Base-by-base conservation (phyloP, 2,113 vertebrate species). In the Ahaetulla prasina region DNA sequence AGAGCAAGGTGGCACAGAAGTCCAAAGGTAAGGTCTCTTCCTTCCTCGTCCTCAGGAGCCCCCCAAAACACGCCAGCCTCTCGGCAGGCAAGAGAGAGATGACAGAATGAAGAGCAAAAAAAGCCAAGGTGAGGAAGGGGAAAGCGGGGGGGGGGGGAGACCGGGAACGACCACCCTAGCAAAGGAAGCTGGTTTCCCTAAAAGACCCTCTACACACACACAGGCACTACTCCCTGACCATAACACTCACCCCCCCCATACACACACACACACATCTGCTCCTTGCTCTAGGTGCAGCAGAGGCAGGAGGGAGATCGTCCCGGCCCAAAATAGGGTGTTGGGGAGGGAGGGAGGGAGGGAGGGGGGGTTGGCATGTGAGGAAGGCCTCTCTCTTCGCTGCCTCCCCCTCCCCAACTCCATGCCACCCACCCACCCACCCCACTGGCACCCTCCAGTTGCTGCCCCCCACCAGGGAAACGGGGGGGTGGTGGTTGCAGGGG, bases 361-460 rank as follows among this genome's bases (percentile, higher is more conserved):
- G 2, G 22, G 20, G 35, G 23, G 35, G 35, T 9, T 54, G 49
- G 60, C 60, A 80, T 54, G 74, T 20, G 52, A 92, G 50, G 68
- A 89, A 89, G 87, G 91, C 91, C 91, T 92, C 68, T 8, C 2
- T 50, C 43, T 30, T 23, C 39, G 8, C 45, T 60, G 7, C 22
- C 25, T 50, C 60, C n/a, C 39, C n/a, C 10, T 30, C 90, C 43
- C 87, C 85, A 47, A 43, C 35, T 55, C 84, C 54, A 55, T 85
- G 63, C 94, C 95, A 94, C 93, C 96, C 55, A 57, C 23, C 53
- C 53, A 55, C 53, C 53, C 52, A 53, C 3, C 53, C 55, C 96
- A 95, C 95, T 94, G 91, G 92, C 94, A 94, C 96, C 96, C 27
- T 49, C 96, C 97, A 95, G 96, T 95, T 96, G 97, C 95, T 97